A percentile compares a stretch with the other conserved stretches of the same genome.
Conservation (phyloP, 92 coral and sea anemone genomes). For the Bergia sp. region DNA sequence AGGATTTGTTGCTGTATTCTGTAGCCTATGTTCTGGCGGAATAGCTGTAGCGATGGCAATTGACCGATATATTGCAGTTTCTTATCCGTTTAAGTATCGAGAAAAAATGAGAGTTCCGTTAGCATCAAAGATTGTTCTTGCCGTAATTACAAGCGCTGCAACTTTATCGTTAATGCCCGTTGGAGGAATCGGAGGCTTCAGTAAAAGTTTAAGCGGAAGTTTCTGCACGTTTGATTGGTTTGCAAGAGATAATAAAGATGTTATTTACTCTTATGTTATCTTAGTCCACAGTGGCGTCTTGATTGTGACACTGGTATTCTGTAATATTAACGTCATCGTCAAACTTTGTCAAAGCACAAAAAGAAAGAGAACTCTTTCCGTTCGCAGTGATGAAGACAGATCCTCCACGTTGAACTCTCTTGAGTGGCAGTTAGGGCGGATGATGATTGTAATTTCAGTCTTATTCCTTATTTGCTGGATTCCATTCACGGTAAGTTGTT, state of each 20-base stretch:
- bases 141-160: neutral
- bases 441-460: too few relatives aligned
- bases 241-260: neutral
- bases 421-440: too few relatives aligned
- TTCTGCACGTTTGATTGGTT: conserved; percentile 14
- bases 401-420: neutral
- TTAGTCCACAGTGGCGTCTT: neutral
- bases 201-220: neutral
- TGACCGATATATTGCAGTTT: neutral
- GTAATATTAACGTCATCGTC: neutral
- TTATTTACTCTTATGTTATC: neutral
- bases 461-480: neutral
- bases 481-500: neutral
- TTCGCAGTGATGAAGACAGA: neutral
- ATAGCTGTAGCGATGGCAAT: neutral
- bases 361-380: neutral
- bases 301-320: neutral
- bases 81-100: neutral
- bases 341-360: neutral
- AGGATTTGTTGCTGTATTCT: neutral
- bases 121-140: neutral
- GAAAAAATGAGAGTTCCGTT: neutral
- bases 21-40: neutral
- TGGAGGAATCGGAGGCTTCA: neutral
- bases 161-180: neutral